Evolutionary conservation across 1,140 invertebrate genomes (phyloP).

Genomic region (Drosophila prosaltans): DNA sequence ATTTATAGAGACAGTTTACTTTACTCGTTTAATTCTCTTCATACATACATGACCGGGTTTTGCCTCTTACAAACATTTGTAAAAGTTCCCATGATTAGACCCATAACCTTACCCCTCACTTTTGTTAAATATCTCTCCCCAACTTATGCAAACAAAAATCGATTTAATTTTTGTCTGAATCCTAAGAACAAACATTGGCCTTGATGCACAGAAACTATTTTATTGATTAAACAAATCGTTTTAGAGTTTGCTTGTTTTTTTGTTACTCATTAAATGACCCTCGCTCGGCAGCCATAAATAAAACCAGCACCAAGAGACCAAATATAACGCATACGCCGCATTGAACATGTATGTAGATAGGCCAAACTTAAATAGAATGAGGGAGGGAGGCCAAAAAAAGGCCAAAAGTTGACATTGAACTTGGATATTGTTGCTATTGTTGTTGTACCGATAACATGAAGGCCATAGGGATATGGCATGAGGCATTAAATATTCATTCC

Average conservation of each 20-base stretch:
- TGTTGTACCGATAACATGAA: conserved; percentile 57
- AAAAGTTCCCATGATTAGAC: conserved; percentile 51
- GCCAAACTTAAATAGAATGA: too few relatives aligned
- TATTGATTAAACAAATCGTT: conserved; percentile 1
- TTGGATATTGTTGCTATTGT: conserved; percentile 27
- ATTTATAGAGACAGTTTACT: too few relatives aligned
- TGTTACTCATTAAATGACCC: background rate
- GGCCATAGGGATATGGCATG: conserved; percentile 43
- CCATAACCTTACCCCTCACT: background rate
- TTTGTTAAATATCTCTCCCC: too few relatives aligned
- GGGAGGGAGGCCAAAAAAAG: background rate
- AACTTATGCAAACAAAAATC: background rate
- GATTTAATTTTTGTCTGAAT: background rate
- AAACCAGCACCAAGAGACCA: conserved; percentile 24
- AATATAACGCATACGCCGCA: conserved; percentile 65
- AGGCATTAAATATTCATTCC: conserved; percentile 74
- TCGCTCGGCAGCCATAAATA: conserved; percentile 55
- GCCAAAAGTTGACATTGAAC: conserved; percentile 67
- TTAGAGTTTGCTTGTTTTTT: background rate
- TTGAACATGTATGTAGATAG: conserved; percentile 17
- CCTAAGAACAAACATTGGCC: background rate
- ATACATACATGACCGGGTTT: too few relatives aligned
- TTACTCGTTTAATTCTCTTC: too few relatives aligned
- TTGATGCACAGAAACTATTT: background rate
- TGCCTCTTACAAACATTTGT: background rate